A percentile compares a stretch with the other conserved stretches of the same genome.
These are phyloP conservation scores for Meganola albula DNA, from an alignment of 2,888 invertebrate species.

Conservation along the genomic window DNA sequence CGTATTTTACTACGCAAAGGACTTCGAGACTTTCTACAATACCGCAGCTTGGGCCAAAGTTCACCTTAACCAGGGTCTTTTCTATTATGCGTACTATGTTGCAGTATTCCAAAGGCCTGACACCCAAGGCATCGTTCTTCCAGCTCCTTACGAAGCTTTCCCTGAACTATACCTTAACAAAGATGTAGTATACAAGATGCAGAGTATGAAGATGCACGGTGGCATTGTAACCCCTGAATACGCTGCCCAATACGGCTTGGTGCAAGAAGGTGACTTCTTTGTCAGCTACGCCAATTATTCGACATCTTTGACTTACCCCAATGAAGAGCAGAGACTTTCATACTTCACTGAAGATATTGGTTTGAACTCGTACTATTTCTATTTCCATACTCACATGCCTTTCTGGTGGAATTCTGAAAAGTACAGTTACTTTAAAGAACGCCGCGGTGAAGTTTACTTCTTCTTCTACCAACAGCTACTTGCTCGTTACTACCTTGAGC, in stretches of 20 bases:
- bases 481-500: slow-evolving; percentile 83
- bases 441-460: slow-evolving; percentile 81
- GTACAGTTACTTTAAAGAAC: slow-evolving; percentile 65
- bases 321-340: slow-evolving; percentile 77
- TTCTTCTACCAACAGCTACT: slow-evolving; percentile 82
- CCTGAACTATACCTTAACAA: slow-evolving; percentile 81
- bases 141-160: slow-evolving; percentile 82
- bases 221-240: slow-evolving; percentile 42
- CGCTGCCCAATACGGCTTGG: slow-evolving; percentile 53
- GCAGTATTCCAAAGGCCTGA: slow-evolving; percentile 79
- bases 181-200: slow-evolving; percentile 68
- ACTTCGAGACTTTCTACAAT: slow-evolving; percentile 79
- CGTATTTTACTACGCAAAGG: slow-evolving; percentile 77
- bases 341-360: slow-evolving; percentile 86
- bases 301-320: slow-evolving; percentile 64
- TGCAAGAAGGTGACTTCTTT: slow-evolving; percentile 56
- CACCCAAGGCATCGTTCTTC: slow-evolving; percentile 75
- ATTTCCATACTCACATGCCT: slow-evolving; percentile 79
- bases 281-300: slow-evolving; percentile 79
- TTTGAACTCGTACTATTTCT: slow-evolving; percentile 81
- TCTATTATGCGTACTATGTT: slow-evolving; percentile 79
- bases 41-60: slow-evolving; percentile 77
- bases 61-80: slow-evolving; percentile 79
- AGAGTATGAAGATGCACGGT: slow-evolving; percentile 59
- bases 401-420: slow-evolving; percentile 79